A percentile compares a stretch with the other conserved stretches of the same genome.
These are phyloP conservation scores for Magallana angulata DNA, from an alignment of 1,140 invertebrate species.

Conservation along the genomic window DNA sequence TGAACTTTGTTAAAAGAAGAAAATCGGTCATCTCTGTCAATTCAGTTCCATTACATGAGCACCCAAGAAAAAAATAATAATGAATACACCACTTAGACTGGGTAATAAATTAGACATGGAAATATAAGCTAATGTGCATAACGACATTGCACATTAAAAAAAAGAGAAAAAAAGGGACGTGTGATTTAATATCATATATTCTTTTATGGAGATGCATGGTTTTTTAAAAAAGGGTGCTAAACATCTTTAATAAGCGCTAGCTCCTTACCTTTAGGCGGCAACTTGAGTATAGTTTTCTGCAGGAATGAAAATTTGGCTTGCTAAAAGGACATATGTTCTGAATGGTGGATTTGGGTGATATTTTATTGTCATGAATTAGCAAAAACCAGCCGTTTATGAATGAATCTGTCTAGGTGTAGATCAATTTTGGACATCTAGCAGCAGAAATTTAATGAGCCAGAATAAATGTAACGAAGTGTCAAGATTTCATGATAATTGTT, in stretches of 20 bases:
- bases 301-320: not conserved
- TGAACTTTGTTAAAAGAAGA: not conserved
- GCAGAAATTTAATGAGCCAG: not conserved
- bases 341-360: not conserved
- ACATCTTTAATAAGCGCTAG: not conserved
- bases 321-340: not conserved
- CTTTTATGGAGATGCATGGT: not conserved
- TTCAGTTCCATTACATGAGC: not conserved
- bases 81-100: not conserved
- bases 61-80: not conserved
- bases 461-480: not conserved
- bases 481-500: slow-evolving; percentile 10
- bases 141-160: not conserved
- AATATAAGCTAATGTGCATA: not conserved
- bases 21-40: slow-evolving; percentile 3
- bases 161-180: not conserved
- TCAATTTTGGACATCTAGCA: not conserved
- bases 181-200: not conserved
- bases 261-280: too few species aligned
- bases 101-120: not conserved
- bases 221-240: not conserved
- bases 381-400: not conserved
- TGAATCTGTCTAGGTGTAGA: not conserved
- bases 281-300: too few species aligned
- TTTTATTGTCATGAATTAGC: slow-evolving; percentile 20